Conservation (phyloP, 2,888 invertebrate genomes). For the Drosophila algonquin region DNA sequence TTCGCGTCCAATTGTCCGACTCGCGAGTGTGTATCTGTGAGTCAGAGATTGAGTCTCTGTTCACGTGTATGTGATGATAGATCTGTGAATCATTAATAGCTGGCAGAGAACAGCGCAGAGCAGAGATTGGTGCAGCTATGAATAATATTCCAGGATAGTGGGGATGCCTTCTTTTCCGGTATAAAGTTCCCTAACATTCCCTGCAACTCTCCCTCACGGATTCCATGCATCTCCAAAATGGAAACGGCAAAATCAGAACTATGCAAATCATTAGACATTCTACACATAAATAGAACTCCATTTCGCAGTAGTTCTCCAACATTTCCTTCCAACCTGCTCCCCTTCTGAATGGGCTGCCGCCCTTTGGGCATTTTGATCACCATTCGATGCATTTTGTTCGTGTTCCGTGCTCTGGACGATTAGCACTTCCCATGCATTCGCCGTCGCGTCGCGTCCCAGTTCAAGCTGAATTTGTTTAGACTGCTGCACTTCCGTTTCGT, state of each 20-base stretch:
- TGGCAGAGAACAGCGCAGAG: background rate
- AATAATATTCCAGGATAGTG: too few species aligned
- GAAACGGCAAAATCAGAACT: background rate
- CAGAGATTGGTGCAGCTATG: too few species aligned
- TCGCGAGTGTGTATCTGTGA: constrained; percentile 18
- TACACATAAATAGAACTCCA: background rate
- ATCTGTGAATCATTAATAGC: constrained; percentile 19
- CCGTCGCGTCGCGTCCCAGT: constrained; percentile 5
- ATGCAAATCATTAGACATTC: background rate
- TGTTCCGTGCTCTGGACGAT: constrained; percentile 70
- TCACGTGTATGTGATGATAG: background rate
- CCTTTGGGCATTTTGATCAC: background rate
- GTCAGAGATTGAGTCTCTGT: background rate
- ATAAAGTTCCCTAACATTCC: background rate
- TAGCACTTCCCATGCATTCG: constrained; percentile 70
- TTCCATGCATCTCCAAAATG: background rate
- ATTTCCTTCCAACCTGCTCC: background rate
- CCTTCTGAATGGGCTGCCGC: background rate
- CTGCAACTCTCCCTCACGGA: too few species aligned
- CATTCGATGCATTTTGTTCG: constrained; percentile 35
- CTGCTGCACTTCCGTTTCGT: constrained; percentile 74
- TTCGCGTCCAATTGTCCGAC: background rate
- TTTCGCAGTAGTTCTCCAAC: background rate
- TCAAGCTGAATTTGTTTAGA: constrained; percentile 72
- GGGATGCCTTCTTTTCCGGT: background rate